These are phyloP conservation scores for Phallusia fumigata DNA, from an alignment of 23 tunicate species.

Conservation along the genomic window DNA sequence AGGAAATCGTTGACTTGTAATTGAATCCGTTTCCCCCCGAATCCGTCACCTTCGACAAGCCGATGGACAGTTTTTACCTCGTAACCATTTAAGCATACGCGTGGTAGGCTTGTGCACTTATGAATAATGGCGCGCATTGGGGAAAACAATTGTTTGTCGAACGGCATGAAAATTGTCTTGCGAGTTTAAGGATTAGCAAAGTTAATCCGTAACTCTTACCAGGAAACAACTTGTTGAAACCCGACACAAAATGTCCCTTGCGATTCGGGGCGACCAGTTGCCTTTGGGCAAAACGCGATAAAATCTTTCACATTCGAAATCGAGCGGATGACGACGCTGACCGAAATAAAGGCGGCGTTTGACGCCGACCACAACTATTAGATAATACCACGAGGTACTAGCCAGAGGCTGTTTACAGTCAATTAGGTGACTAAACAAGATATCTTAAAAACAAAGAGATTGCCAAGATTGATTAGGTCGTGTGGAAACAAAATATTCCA, in stretches of 20 bases:
- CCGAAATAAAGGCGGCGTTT: background rate
- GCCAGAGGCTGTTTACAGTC: constrained; percentile 8
- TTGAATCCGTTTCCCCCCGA: constrained; percentile 8
- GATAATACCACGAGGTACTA: background rate
- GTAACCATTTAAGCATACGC: background rate
- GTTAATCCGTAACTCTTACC: too few species aligned
- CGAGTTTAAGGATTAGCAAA: too few species aligned
- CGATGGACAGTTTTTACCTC: background rate
- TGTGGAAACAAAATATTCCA: too few species aligned
- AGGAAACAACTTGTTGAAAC: too few species aligned
- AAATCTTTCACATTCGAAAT: constrained; percentile 12
- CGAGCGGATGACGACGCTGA: background rate
- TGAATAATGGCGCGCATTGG: too few species aligned
- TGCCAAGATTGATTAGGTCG: too few species aligned
- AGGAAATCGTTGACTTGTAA: constrained; percentile 12
- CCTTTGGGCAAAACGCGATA: background rate
- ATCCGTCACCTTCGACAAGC: background rate
- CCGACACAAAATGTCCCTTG: too few species aligned
- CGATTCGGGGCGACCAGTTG: background rate
- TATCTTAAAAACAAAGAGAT: background rate
- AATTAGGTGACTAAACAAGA: background rate
- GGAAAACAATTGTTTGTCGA: too few species aligned
- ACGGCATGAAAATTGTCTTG: too few species aligned
- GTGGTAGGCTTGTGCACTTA: too few species aligned
- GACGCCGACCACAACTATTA: constrained; percentile 7